These are phyloP conservation scores for Podargus strigoides DNA, from an alignment of 2,797 vertebrate genomes.

Conservation along the genomic window DNA sequence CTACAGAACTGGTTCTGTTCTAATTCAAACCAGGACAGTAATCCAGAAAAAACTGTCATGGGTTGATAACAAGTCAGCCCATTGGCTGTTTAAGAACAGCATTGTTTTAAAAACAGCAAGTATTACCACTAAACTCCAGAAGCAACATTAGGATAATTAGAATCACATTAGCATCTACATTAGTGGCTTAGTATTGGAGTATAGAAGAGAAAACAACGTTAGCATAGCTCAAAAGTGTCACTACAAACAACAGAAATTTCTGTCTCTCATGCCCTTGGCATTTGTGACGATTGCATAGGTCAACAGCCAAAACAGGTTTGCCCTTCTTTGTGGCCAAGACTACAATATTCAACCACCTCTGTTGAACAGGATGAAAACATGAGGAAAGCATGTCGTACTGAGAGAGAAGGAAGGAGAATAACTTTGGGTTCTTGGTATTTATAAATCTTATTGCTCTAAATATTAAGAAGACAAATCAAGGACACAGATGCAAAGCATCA, in stretches of 20 bases:
- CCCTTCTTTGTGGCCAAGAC: background rate
- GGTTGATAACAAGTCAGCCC: background rate
- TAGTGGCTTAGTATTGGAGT: background rate
- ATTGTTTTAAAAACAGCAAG: background rate
- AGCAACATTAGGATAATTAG: background rate
- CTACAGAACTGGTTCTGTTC: background rate
- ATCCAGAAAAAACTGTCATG: background rate
- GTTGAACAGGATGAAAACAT: background rate
- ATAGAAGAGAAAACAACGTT: background rate
- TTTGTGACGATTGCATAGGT: background rate
- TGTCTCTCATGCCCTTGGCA: background rate
- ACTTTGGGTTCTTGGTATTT: background rate
- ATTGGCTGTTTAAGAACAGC: background rate
- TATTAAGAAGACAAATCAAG: background rate
- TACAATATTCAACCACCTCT: background rate
- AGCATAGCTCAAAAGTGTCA: background rate
- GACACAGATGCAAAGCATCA: background rate
- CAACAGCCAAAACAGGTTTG: background rate
- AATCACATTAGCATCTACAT: background rate
- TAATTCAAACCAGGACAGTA: too few species aligned
- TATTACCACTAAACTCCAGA: background rate
- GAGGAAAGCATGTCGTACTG: background rate
- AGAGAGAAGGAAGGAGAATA: background rate
- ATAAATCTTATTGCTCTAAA: background rate
- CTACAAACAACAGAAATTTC: background rate